Base-by-base conservation (phyloP, 2,888 invertebrate species). In the Entomobrya multifasciata region DNA sequence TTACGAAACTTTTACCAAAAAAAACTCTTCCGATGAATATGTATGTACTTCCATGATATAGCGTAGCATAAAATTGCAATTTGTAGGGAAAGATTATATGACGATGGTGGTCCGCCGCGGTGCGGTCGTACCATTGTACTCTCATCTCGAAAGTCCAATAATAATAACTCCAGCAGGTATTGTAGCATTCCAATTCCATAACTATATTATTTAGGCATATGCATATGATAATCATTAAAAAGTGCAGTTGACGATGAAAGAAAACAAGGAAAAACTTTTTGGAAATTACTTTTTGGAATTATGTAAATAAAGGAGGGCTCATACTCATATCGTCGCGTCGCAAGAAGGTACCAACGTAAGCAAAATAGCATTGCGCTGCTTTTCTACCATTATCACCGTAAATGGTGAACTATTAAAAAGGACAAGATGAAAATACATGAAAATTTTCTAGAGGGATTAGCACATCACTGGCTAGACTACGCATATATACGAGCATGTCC, bases 81-180 rank as follows among this genome's bases (percentile, higher is more conserved):
- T 74, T 55, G 22, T 22, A 11, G 74, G 55, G 30, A 47, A 27
- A 3, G 20, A 27, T n/a, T 1, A 49, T 72, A 65, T 65, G 36
- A 10, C 65, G 47, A 25, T 72, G 41, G 41, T 27, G 47, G 27
- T 27, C 27, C 25, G 20, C 17, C 65, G 36, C 20, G 30, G 79
- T 52, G 20, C 27, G 65, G 22, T 30, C 62, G 83, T 76, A 76
- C 76, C 83, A 83, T 65, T 83, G 25, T 47, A 41, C 44, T 47
- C 74, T 74, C 20, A 62, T 62, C 76, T 65, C 83, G 20, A 76
- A 76, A 30, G 62, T 76, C 20, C 44, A 83, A 83, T 76, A 65
- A 83, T 76, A 65, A 62, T 74, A 60, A 49, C 47, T 67, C 30
- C 17, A 52, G 20, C 44, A 44, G 25, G 25, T 25, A 20, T 6